phyloP scores from a whole-genome alignment of 2,113 vertebrate genomes.

The Pao palembangensis region DNA sequence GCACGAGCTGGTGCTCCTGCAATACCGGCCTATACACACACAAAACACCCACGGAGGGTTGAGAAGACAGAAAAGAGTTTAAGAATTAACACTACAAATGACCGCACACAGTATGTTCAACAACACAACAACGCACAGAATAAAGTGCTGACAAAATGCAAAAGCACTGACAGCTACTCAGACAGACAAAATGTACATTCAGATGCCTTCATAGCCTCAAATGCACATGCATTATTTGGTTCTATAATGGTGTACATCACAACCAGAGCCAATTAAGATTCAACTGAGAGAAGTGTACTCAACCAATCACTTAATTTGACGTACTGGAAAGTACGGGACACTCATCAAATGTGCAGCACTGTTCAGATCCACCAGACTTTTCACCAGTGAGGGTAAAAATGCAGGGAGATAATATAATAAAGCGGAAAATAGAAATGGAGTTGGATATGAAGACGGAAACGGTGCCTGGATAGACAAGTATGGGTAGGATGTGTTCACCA shows the following conservation, averaged over 20 bases:
- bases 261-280: constrained; percentile 74
- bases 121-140: constrained; percentile 40
- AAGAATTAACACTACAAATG: constrained; percentile 6
- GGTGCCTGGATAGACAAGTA: constrained; percentile 50
- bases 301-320: constrained; percentile 46
- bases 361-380: constrained; percentile 60
- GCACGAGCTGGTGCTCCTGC: constrained; percentile 97
- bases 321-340: constrained; percentile 41
- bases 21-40: constrained; percentile 92
- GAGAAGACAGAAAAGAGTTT: constrained; percentile 47
- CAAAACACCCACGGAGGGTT: constrained; percentile 50
- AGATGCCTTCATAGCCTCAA: constrained; percentile 68
- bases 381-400: constrained; percentile 51
- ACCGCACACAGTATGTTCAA: constrained; percentile 9
- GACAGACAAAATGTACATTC: constrained; percentile 72
- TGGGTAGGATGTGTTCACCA: constrained; percentile 33
- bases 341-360: constrained; percentile 54
- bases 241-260: constrained; percentile 58
- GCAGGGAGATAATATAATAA: constrained; percentile 62
- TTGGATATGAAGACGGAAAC: constrained; percentile 62
- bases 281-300: constrained; percentile 55
- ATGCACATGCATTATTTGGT: constrained; percentile 73
- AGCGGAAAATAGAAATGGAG: constrained; percentile 58
- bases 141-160: constrained; percentile 71
- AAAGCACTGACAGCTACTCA: constrained; percentile 66